phyloP scores from a whole-genome alignment of 2,888 invertebrate genomes.

The Exocentrus adspersus region DNA sequence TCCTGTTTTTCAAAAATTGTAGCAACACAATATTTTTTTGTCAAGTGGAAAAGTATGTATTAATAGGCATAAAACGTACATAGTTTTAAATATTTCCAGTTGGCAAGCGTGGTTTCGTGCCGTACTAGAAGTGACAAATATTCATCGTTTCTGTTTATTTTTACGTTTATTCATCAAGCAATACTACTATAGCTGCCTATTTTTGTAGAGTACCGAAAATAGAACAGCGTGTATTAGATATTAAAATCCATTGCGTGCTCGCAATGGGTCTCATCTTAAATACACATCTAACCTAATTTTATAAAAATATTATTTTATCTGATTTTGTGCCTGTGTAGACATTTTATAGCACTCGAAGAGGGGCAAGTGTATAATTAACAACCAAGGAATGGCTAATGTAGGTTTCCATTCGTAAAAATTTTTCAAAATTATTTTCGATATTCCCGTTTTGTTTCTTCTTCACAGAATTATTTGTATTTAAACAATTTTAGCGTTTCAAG shows the following conservation, averaged over 20 bases:
- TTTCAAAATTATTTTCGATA: too few relatives aligned
- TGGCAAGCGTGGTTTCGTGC: conserved; percentile 8
- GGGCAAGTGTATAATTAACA: too few relatives aligned
- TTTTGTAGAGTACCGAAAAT: conserved; percentile 7
- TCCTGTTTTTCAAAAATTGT: too few relatives aligned
- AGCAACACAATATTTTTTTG: too few relatives aligned
- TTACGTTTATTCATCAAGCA: conserved; percentile 2
- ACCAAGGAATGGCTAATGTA: too few relatives aligned
- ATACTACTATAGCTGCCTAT: conserved; percentile 11
- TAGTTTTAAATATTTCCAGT: background rate
- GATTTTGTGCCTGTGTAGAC: background rate
- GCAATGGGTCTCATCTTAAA: background rate
- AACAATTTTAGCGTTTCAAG: too few relatives aligned
- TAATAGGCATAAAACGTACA: background rate
- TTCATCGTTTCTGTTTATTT: conserved; percentile 12
- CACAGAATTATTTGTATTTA: too few relatives aligned
- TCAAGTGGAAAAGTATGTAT: background rate
- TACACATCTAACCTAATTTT: background rate
- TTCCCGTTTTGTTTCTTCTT: too few relatives aligned
- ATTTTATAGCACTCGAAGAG: background rate
- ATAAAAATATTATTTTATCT: background rate
- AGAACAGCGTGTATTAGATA: background rate
- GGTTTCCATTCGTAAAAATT: too few relatives aligned
- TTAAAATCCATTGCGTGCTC: background rate
- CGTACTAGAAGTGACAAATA: conserved; percentile 8